Evolutionary conservation across 2,113 vertebrate species (phyloP), one percentile per base, ranked within the genome.

Genomic region (Rhegmatorhina hoffmannsi): DNA sequence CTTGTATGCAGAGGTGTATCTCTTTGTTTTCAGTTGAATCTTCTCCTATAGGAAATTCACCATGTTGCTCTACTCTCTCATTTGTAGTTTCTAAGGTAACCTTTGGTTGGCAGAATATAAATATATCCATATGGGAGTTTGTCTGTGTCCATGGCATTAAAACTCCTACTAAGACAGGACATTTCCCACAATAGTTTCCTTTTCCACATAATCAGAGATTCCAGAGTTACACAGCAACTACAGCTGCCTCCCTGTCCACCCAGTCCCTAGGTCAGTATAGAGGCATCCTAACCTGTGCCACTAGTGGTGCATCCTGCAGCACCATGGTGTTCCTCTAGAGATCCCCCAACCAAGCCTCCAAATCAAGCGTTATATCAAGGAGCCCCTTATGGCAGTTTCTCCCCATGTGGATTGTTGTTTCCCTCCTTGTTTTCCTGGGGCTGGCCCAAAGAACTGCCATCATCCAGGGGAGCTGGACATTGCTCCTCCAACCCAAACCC

Each of bases 381-480:
- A 84, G 7, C 2, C 15, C 28, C 13, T 63, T 23, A 28, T 0
- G 3, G 53, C 2, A 0, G 0, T 83, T 83, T 50, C 6, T 70
- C 11, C 7, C 17, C 12, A 1, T 3, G 9, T 26, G 29, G 11
- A 58, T 33, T 82, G 52, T 56, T 87, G 31, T 58, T 87, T 10
- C 18, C 23, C 14, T 50, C 36, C 18, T 69, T 77, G 36, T 6
- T 62, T 56, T 47, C 17, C 23, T 43, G 28, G 8, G 14, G 8
- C 17, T 75, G 38, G 19, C 11, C 33, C 53, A 29, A 38, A 77
- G 21, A 56, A 2, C 36, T 77, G 68, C 47, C 49, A 43, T 17
- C 10, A 20, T 12, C 11, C 46, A 56, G 18, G 8, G 43, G 24
- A 74, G n/a, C 7, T 84, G 28, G 55, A 70, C 29, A 3, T 24